Percentiles rank a stretch among this genome's conserved stretches.
Conservation (phyloP, 92 coral and sea anemone species). For the Montipora capitata region DNA sequence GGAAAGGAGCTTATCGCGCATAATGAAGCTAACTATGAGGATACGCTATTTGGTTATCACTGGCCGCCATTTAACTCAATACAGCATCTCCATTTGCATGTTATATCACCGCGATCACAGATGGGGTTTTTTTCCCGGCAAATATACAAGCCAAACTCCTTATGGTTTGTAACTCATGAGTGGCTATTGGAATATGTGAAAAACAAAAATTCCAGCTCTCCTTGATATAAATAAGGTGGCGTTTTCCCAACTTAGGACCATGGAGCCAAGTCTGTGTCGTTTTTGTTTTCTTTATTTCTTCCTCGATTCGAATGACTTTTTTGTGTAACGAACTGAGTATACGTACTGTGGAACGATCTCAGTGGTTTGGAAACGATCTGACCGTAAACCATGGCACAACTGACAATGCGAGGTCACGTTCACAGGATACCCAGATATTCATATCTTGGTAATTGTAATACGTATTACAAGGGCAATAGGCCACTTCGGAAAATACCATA, state of each 20-base stretch:
- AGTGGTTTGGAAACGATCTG: no score
- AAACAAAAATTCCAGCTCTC: constrained; percentile 19
- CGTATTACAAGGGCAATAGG: no score
- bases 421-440: no score
- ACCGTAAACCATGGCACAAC: no score
- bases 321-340: no score
- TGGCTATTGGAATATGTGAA: constrained; percentile 81
- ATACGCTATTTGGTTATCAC: constrained; percentile 82
- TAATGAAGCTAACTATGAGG: constrained; percentile 66
- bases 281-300: no score
- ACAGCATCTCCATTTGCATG: constrained; percentile 93
- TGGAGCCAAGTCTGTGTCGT: no score
- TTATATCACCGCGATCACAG: constrained; percentile 82
- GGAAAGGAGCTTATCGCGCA: constrained; percentile 68
- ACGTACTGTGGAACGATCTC: no score
- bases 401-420: no score
- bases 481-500: no score
- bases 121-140: constrained; percentile 76
- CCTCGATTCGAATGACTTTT: no score
- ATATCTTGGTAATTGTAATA: no score
- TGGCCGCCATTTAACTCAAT: constrained; percentile 94
- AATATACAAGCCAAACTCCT: constrained; percentile 73
- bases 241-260: neutral
- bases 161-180: constrained; percentile 86
- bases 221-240: neutral